Conservation (phyloP, 2,797 vertebrate species). For the Hylomyscus alleni region DNA sequence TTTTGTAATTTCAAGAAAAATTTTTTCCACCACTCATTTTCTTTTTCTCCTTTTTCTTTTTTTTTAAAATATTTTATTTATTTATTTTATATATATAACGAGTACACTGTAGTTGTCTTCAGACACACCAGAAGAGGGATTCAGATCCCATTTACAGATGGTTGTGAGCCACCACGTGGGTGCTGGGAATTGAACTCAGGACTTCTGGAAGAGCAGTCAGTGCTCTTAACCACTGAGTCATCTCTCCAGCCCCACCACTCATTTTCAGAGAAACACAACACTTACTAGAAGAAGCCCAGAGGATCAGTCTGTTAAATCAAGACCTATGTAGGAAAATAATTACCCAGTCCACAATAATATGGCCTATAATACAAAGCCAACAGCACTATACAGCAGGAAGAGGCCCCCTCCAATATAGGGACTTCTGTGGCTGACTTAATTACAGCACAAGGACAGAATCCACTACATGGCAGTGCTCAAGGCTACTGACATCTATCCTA, state of each 20-base stretch:
- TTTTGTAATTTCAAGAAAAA: constrained; percentile 67
- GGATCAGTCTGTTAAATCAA: constrained; percentile 68
- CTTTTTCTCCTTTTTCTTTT: background rate
- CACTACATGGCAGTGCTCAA: background rate
- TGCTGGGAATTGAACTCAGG: no score
- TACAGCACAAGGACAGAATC: constrained; percentile 9
- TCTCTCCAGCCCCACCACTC: background rate
- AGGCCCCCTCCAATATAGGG: background rate
- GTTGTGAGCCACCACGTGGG: no score
- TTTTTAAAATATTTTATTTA: no score
- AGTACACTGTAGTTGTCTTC: no score
- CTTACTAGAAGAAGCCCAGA: constrained; percentile 71
- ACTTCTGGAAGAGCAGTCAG: no score
- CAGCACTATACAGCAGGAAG: constrained; percentile 22
- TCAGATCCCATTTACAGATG: no score
- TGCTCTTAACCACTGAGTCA: no score
- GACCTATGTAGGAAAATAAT: constrained; percentile 22
- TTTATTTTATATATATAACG: no score
- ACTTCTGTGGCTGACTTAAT: constrained; percentile 65
- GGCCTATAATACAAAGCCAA: constrained; percentile 60
- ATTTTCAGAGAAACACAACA: constrained; percentile 66
- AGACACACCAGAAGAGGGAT: no score
- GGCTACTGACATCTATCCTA: background rate
- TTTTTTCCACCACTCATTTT: constrained; percentile 66
- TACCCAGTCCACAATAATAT: constrained; percentile 38